Conservation (phyloP, 2,797 vertebrate genomes). For the Argentina silus region DNA sequence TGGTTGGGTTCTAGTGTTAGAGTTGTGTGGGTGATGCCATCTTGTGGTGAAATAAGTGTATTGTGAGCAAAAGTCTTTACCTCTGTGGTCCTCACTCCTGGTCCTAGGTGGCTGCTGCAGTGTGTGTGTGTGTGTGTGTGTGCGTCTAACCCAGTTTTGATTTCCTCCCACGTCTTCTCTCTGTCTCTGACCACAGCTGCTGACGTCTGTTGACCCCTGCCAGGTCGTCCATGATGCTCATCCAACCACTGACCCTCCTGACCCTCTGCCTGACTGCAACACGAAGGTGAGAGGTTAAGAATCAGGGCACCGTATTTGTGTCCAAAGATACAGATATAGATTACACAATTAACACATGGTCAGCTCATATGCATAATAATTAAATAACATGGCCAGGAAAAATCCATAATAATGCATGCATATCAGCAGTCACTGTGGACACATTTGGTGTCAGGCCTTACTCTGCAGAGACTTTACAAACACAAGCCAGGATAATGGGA, state of each 20-base stretch:
- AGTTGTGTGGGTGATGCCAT: neutral
- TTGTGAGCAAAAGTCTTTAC: neutral
- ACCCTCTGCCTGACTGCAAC: slow-evolving; percentile 51
- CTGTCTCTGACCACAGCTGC: slow-evolving; percentile 7
- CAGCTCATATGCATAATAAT: no score
- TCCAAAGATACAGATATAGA: neutral
- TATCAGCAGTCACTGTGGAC: no score
- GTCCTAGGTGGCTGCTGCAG: neutral
- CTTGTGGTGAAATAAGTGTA: neutral
- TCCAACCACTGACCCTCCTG: slow-evolving; percentile 45
- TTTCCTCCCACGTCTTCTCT: neutral
- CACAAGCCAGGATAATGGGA: no score
- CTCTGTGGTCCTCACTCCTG: no score
- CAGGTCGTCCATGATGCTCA: slow-evolving; percentile 44
- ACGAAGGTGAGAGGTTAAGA: slow-evolving; percentile 59
- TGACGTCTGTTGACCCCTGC: slow-evolving; percentile 26
- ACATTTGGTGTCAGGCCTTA: no score
- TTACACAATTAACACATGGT: no score
- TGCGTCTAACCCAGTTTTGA: no score
- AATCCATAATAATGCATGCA: no score
- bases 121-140: neutral
- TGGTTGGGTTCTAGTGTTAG: neutral
- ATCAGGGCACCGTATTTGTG: neutral
- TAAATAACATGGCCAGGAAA: no score
- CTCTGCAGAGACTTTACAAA: no score